Base-by-base conservation (phyloP, 2,113 vertebrate genomes). In the Hippotragus niger region DNA sequence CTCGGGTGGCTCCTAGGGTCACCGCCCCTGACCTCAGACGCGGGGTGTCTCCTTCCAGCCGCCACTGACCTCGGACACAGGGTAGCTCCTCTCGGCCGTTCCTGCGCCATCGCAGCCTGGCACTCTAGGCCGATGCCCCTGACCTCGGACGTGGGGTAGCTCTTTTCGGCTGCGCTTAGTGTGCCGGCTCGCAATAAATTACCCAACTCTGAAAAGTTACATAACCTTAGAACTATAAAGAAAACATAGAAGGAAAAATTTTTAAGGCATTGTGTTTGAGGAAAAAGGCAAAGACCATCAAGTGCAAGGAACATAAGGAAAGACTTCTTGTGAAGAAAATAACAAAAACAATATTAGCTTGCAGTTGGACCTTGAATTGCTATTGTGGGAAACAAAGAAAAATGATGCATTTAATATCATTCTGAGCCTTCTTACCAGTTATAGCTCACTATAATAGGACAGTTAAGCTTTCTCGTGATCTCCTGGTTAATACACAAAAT, bases 101-200 rank as follows among this genome's bases (percentile, higher is more conserved):
- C 47, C 47, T 50, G 47, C 47, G 1, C 47, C 12, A 0, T 13
- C 3, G 2, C 47, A 50, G 47, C 47, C 12, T 50, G 47, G 47
- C 47, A 50, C 47, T 50, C 47, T 2, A 13, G 47, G 47, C 47
- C 1, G 47, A 2, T 50, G 47, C 47, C 12, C 47, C 47, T 50
- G 12, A 50, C 47, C 12, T 50, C 12, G 12, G 47, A 50, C 12
- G 12, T 50, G 47, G 12, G 12, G 47, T 50, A 50, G 47, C 47
- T 50, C 47, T 11, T 50, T 50, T 50, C 3, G 3, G 12, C 47
- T 11, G 0, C 0, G 47, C 2, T 50, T 50, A 50, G 47, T 50
- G 47, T 3, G 47, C 47, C 2, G 12, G 47, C 47, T 50, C 47
- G 1, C 33, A 33, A 47, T 33, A 90, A 27, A 60, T 83, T 53